Percentiles rank a stretch among this genome's conserved stretches.
phyloP scores from a whole-genome alignment of 2,113 vertebrate genomes.

The Scalopus aquaticus region DNA sequence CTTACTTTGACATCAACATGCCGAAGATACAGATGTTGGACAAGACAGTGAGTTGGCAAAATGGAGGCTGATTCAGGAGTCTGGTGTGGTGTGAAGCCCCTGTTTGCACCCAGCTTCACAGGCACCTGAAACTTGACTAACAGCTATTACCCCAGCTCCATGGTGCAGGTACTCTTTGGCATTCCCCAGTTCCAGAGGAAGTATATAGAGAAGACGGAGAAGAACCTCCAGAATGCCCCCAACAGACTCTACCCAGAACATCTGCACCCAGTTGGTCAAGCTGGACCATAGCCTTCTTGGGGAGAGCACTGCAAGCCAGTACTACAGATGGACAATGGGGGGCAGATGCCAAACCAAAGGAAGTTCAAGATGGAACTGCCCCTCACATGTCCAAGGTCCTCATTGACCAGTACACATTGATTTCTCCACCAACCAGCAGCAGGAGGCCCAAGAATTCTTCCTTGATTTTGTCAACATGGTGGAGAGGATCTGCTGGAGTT shows the following conservation, averaged over 20 bases:
- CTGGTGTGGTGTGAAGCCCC: background rate
- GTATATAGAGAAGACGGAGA: background rate
- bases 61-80: background rate
- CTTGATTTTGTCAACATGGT: background rate
- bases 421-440: background rate
- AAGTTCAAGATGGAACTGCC: background rate
- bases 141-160: background rate
- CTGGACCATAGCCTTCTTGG: background rate
- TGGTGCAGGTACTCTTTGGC: background rate
- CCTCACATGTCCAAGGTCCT: background rate
- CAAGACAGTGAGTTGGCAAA: background rate
- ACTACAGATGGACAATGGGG: background rate
- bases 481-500: background rate
- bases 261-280: background rate
- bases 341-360: background rate
- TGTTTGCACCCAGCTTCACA: background rate
- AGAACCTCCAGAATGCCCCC: background rate
- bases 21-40: background rate
- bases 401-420: background rate
- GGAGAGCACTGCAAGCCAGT: too few species aligned
- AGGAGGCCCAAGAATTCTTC: background rate
- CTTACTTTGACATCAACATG: background rate
- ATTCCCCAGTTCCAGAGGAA: background rate
- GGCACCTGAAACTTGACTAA: background rate
- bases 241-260: background rate